These are phyloP conservation scores for Andrena dorsata DNA, from an alignment of 2,888 invertebrate species.

Conservation along the genomic window DNA sequence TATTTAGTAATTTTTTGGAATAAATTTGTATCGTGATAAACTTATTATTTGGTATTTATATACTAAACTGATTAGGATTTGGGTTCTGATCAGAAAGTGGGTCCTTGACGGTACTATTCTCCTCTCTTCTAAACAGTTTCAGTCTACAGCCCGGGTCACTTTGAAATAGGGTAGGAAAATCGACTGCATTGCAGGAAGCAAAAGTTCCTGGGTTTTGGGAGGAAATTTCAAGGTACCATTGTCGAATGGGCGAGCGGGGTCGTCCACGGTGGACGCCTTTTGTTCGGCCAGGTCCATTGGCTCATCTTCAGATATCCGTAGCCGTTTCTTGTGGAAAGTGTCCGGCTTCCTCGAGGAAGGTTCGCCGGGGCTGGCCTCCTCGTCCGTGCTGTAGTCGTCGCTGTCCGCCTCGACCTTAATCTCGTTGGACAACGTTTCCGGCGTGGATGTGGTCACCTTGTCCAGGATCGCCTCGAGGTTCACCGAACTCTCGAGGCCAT, in stretches of 20 bases:
- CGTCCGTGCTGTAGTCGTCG: constrained; percentile 62
- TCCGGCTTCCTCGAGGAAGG: constrained; percentile 13
- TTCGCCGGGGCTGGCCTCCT: constrained; percentile 49
- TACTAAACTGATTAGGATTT: too few species aligned
- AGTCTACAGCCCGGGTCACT: background rate
- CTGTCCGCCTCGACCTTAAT: constrained; percentile 70
- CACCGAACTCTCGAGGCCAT: constrained; percentile 55
- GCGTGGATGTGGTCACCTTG: constrained; percentile 56
- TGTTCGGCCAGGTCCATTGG: constrained; percentile 63
- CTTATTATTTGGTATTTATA: too few species aligned
- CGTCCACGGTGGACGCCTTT: constrained; percentile 27
- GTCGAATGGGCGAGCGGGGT: background rate
- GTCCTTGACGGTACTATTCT: too few species aligned
- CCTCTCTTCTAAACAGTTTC: background rate
- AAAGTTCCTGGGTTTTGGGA: background rate
- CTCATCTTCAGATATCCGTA: constrained; percentile 47
- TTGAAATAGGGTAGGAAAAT: background rate
- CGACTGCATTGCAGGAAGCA: too few species aligned
- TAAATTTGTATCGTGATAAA: too few species aligned
- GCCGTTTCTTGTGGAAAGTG: constrained; percentile 20
- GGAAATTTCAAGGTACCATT: constrained; percentile 32
- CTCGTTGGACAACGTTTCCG: constrained; percentile 58
- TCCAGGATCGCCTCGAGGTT: constrained; percentile 71
- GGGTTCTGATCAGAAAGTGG: too few species aligned
- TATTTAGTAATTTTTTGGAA: too few species aligned